Conservation (phyloP, 2,113 vertebrate genomes). For the Bubo bubo region DNA sequence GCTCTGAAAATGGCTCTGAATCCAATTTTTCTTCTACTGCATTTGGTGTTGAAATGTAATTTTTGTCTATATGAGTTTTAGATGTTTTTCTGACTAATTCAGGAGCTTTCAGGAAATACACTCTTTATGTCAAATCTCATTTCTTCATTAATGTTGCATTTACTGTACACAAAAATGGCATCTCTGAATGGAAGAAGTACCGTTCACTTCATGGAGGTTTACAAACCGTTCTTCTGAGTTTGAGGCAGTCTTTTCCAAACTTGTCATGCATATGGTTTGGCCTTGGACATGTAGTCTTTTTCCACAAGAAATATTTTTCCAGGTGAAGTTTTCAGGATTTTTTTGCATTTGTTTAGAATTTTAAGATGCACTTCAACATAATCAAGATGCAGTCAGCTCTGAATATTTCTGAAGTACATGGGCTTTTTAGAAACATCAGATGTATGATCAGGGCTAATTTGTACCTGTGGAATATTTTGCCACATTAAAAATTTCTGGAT, state of each 20-base stretch:
- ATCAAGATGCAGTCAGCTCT: not conserved
- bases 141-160: not conserved
- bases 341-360: not conserved
- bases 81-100: not conserved
- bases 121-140: not conserved
- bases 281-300: not conserved
- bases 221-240: not conserved
- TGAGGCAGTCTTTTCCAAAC: not conserved
- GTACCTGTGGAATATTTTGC: not conserved
- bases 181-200: not conserved
- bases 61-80: not conserved
- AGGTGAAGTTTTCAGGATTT: not conserved
- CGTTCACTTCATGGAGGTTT: not conserved
- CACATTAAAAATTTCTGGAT: not conserved
- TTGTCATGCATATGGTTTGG: not conserved
- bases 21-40: not conserved
- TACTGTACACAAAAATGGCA: not conserved
- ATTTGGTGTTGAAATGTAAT: not conserved
- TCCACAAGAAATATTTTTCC: not conserved
- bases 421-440: not conserved
- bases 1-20: not conserved
- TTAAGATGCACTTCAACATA: not conserved
- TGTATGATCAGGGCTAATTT: not conserved
- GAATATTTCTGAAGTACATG: not conserved
- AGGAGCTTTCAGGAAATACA: not conserved